A percentile compares a stretch with the other conserved stretches of the same genome.
phyloP scores from a whole-genome alignment of 2,797 vertebrate genomes.

The Notolepis coatsorum region DNA sequence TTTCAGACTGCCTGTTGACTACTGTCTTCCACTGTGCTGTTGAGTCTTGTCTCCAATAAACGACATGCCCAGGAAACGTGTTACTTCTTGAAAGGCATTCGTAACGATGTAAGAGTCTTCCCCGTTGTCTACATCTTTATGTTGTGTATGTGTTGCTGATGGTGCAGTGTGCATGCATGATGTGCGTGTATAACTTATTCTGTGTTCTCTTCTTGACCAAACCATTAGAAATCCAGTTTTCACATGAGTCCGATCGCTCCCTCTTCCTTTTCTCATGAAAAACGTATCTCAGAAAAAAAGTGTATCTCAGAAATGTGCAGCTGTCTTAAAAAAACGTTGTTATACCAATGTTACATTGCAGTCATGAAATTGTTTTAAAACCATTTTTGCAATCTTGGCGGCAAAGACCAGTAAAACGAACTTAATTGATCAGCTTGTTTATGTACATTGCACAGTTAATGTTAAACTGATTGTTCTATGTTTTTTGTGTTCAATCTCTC shows the following conservation, averaged over 20 bases:
- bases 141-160: conserved; percentile 1
- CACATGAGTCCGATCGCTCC: conserved; percentile 50
- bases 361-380: conserved; percentile 34
- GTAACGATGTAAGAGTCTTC: too few species aligned
- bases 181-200: background rate
- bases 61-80: too few species aligned
- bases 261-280: conserved; percentile 26
- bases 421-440: conserved; percentile 51
- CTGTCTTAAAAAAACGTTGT: conserved; percentile 53
- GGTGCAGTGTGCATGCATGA: background rate
- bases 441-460: conserved; percentile 60
- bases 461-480: conserved; percentile 43
- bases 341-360: conserved; percentile 9
- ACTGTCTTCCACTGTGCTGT: conserved; percentile 14
- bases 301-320: conserved; percentile 33
- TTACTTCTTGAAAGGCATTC: too few species aligned
- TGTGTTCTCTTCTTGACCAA: conserved; percentile 32
- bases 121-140: background rate
- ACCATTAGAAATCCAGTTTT: conserved; percentile 54
- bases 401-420: conserved; percentile 50
- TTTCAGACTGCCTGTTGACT: conserved; percentile 26
- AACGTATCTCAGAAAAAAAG: conserved; percentile 43
- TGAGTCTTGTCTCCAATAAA: conserved; percentile 30
- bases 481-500: conserved; percentile 40
- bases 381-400: conserved; percentile 41